Conservation (phyloP, 2,888 invertebrate genomes). For the Tipula lateralis region DNA sequence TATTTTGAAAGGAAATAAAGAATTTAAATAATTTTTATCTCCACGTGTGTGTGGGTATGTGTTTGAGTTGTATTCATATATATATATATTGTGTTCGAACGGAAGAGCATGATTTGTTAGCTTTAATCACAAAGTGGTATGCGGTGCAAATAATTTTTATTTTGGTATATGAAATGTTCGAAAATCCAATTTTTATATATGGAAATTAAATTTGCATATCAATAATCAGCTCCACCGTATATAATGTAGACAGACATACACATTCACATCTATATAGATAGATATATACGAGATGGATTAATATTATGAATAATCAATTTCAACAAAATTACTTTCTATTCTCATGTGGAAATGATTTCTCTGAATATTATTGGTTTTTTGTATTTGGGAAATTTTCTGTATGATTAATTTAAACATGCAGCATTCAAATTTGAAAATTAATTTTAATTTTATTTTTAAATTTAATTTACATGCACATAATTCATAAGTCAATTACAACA, state of each 20-base stretch:
- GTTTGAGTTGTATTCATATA: background rate
- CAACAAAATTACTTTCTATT: background rate
- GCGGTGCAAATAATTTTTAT: background rate
- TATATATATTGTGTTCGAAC: background rate
- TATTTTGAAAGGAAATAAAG: background rate
- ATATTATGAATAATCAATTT: constrained; percentile 9
- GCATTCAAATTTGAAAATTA: background rate
- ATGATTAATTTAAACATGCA: constrained; percentile 1
- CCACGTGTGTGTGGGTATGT: background rate
- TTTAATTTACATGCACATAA: constrained; percentile 11
- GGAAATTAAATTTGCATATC: constrained; percentile 8
- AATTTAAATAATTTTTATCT: background rate
- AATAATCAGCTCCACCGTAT: background rate
- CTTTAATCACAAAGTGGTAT: background rate
- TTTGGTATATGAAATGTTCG: background rate
- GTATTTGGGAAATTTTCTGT: background rate
- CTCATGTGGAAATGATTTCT: constrained; percentile 1
- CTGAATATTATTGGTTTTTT: background rate
- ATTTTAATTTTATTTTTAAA: background rate
- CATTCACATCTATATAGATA: background rate
- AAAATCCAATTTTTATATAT: background rate
- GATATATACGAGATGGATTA: background rate
- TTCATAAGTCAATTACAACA: constrained; percentile 19
- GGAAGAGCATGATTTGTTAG: background rate
- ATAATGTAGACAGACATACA: background rate